Percentiles rank a stretch among this genome's conserved stretches.
Conservation (phyloP, 2,888 invertebrate species). For the Eristalinus aeneus region DNA sequence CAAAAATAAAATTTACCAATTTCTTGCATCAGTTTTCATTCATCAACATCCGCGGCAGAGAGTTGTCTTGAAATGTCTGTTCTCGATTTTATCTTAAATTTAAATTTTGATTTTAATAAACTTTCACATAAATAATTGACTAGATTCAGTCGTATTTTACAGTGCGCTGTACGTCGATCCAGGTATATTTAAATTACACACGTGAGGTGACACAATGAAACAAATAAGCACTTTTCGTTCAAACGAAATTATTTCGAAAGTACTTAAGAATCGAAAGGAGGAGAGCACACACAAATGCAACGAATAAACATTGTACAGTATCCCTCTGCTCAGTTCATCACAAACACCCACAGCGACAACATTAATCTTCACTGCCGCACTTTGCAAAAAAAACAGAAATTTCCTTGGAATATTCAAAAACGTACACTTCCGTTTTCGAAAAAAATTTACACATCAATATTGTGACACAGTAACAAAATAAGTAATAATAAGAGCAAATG, state of each 20-base stretch:
- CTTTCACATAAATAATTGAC: conserved; percentile 39
- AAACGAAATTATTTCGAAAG: neutral
- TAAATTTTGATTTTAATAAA: neutral
- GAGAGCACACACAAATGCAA: neutral
- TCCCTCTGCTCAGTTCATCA: neutral
- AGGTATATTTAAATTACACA: neutral
- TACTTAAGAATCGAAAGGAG: neutral
- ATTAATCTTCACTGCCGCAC: neutral
- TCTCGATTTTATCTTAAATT: neutral
- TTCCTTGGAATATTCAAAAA: neutral
- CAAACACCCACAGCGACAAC: neutral
- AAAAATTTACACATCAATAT: neutral
- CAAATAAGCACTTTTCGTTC: neutral
- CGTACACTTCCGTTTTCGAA: neutral
- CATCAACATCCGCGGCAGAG: neutral
- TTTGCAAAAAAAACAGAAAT: neutral
- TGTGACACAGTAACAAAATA: neutral
- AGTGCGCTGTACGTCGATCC: neutral
- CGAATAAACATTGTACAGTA: neutral
- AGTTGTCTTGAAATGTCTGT: neutral
- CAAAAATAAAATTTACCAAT: neutral
- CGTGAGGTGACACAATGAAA: neutral
- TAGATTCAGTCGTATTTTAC: neutral
- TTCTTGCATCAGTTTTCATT: neutral
- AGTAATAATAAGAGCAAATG: neutral